Evolutionary conservation across 2,797 vertebrate species (phyloP), one percentile per base, ranked within the genome.

Genomic region (Crenuchus spilurus): DNA sequence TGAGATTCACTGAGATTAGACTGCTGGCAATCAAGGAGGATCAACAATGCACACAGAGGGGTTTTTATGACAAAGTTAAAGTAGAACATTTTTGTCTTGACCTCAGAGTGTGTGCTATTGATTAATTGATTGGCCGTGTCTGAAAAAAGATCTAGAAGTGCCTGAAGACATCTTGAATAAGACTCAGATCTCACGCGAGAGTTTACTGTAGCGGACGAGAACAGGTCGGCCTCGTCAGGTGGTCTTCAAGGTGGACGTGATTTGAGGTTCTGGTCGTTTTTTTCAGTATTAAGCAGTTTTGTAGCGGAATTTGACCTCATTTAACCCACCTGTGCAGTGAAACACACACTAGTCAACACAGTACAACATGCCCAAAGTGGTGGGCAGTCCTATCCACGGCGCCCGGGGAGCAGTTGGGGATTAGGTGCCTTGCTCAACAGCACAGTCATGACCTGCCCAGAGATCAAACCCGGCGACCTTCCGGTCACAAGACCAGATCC

Each of bases 11-110:
- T 7, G 28, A 61, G 75, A 84, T 83, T 64, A 44, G 54, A 75
- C 65, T 80, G 72, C 68, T 75, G 72, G 54, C 69, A 37, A 62
- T 82, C 78, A 80, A 79, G 39, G 54, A 64, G 57, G 63, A 71
- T 72, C 52, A 73, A 73, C 65, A 74, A 67, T 70, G 66, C 58
- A 51, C 49, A 72, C 70, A 35, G 79, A 26, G 71, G 61, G 44
- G 72, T 79, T 74, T 72, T 75, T 49, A 80, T 52, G 60, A 68
- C 75, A 75, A 80, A 81, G 75, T 80, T 75, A 80, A 81, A 84
- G 62, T 58, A 22, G 37, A 52, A 24, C 14, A 41, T 57, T 66
- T 68, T 76, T 60, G 58, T 49, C 69, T 63, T 79, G 82, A 77
- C 71, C 74, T 79, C 52, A 68, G 46, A 76, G 49, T 67, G 68